These are phyloP conservation scores for Sycophila texana DNA, from an alignment of 2,888 invertebrate species.

Conservation along the genomic window DNA sequence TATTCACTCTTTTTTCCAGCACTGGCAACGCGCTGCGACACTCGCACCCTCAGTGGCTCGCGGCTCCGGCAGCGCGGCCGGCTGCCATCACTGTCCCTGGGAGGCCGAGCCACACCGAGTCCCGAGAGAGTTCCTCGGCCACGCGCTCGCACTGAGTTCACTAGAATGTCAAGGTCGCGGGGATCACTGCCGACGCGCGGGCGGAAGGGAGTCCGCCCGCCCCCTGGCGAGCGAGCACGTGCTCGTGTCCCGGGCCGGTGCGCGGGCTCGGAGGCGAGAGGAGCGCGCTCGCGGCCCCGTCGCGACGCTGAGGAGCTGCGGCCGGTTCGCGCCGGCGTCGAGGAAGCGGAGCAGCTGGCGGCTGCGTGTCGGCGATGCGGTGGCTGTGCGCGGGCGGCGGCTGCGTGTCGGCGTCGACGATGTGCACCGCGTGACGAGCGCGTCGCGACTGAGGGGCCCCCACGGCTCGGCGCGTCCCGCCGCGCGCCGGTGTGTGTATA, in stretches of 20 bases:
- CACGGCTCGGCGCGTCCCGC: slow-evolving; percentile 31
- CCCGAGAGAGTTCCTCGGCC: no score
- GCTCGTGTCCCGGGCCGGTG: no score
- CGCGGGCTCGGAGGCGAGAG: slow-evolving; percentile 8
- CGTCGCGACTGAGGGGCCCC: slow-evolving; percentile 73
- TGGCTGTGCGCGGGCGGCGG: neutral
- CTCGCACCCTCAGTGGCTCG: neutral
- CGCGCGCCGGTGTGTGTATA: slow-evolving; percentile 34
- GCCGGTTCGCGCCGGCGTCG: neutral
- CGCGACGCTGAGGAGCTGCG: neutral
- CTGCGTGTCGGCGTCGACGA: slow-evolving; percentile 61
- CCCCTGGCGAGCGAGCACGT: neutral
- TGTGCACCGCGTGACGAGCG: slow-evolving; percentile 75
- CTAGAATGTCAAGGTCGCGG: neutral
- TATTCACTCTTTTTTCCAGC: no score
- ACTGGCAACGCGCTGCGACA: no score
- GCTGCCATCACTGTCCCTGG: neutral
- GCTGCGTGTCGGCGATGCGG: slow-evolving; percentile 14
- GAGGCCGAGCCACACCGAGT: no score
- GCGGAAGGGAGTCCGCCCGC: neutral
- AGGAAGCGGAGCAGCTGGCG: slow-evolving; percentile 19
- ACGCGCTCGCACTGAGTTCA: neutral
- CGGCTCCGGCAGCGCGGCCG: neutral
- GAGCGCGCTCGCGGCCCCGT: neutral
- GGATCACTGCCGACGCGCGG: neutral